These are phyloP conservation scores for Danaus melanippus DNA, from an alignment of 1,140 invertebrate species.

Conservation along the genomic window DNA sequence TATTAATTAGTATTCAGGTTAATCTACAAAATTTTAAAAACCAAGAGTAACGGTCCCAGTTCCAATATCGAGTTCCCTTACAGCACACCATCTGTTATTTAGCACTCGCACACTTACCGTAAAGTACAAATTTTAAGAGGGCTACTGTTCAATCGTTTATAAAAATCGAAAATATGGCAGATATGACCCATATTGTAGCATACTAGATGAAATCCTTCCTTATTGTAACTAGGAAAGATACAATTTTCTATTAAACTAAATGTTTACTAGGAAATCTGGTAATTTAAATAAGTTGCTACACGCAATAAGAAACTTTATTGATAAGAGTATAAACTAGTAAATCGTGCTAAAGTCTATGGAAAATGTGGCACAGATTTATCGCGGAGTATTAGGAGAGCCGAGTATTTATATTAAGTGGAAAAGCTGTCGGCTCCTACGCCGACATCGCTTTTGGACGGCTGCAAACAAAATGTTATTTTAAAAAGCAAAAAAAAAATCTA, in stretches of 20 bases:
- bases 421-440: constrained; percentile 66
- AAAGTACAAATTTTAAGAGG: constrained; percentile 21
- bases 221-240: constrained; percentile 31
- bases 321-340: constrained; percentile 39
- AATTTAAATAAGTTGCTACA: constrained; percentile 23
- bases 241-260: constrained; percentile 28
- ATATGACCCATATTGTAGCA: constrained; percentile 30
- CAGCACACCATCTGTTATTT: neutral
- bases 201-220: constrained; percentile 29
- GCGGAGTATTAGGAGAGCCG: constrained; percentile 52
- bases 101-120: constrained; percentile 8
- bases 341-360: constrained; percentile 29
- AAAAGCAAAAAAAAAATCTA: too few species aligned
- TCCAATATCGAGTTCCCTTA: too few species aligned
- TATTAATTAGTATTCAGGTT: too few species aligned
- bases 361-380: constrained; percentile 52
- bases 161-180: constrained; percentile 28
- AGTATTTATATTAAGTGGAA: constrained; percentile 70
- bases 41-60: too few species aligned
- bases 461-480: constrained; percentile 38
- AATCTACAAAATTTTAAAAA: too few species aligned
- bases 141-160: constrained; percentile 26
- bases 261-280: constrained; percentile 27
- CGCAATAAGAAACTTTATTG: constrained; percentile 45
- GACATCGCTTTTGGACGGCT: constrained; percentile 50